These are phyloP conservation scores for Peromyscus polionotus DNA, from an alignment of 2,113 vertebrate species.

Conservation along the genomic window DNA sequence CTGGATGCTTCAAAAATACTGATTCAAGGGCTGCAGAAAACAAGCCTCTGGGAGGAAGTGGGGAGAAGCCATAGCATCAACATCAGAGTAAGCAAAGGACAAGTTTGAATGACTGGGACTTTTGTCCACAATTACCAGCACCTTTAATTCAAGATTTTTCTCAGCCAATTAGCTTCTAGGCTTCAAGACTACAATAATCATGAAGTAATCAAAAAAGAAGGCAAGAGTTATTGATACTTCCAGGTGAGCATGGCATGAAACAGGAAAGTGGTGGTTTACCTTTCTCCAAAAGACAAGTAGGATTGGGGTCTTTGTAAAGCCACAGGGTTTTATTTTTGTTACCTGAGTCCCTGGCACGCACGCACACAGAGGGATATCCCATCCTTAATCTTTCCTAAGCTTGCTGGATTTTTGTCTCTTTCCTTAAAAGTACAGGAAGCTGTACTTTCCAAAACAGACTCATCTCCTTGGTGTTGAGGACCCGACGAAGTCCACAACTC, in stretches of 20 bases:
- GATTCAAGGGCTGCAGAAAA: constrained; percentile 35
- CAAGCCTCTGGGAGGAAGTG: not conserved
- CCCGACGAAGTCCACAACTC: not conserved
- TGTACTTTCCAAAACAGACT: constrained; percentile 25
- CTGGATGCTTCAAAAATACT: constrained; percentile 9
- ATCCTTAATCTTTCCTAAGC: not conserved
- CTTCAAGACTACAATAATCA: constrained; percentile 11
- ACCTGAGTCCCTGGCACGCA: not conserved
- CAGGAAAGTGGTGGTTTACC: not conserved
- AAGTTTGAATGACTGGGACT: not conserved
- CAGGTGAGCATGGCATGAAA: not conserved
- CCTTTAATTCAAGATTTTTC: constrained; percentile 20
- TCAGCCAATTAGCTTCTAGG: not conserved
- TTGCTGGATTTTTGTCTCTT: not conserved
- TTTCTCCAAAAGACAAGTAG: constrained; percentile 22
- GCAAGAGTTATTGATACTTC: not conserved
- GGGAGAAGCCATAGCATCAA: not conserved
- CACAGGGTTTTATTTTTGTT: constrained; percentile 30
- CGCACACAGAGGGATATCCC: not conserved
- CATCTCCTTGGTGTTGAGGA: not conserved
- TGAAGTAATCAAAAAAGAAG: constrained; percentile 15
- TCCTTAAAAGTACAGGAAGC: not conserved
- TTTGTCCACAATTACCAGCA: constrained; percentile 12
- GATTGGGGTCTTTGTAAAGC: constrained; percentile 27
- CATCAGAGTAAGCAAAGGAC: not conserved